A percentile compares a stretch with the other conserved stretches of the same genome.
These are phyloP conservation scores for Desmophyllum pertusum DNA, from an alignment of 92 coral and sea anemone genomes.

Conservation along the genomic window DNA sequence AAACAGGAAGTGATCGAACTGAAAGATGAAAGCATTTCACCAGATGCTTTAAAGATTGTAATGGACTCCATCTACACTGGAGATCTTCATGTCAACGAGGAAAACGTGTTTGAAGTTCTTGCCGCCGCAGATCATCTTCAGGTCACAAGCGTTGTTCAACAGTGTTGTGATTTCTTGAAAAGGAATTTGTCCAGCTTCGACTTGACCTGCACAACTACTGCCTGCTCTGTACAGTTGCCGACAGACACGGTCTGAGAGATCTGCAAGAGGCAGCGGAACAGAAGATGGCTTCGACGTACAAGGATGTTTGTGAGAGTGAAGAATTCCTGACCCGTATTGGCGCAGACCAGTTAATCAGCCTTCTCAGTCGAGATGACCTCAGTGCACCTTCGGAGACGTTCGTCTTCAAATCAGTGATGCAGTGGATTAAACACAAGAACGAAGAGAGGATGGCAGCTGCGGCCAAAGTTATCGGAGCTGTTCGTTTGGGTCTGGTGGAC, in stretches of 20 bases:
- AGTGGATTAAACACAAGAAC: conserved; percentile 66
- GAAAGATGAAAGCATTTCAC: conserved; percentile 34
- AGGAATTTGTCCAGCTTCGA: neutral
- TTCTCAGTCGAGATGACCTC: conserved; percentile 55
- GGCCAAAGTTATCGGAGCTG: conserved; percentile 57
- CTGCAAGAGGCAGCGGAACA: conserved; percentile 26
- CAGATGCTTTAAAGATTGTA: conserved; percentile 54
- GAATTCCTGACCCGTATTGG: conserved; percentile 49
- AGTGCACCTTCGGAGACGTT: conserved; percentile 68
- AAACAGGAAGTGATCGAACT: conserved; percentile 51
- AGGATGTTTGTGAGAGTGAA: conserved; percentile 54
- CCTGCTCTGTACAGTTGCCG: neutral
- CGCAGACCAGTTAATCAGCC: conserved; percentile 41
- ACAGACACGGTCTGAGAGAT: neutral
- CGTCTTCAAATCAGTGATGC: conserved; percentile 64
- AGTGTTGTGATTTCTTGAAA: conserved; percentile 14
- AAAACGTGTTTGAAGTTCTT: conserved; percentile 56
- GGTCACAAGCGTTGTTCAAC: conserved; percentile 25
- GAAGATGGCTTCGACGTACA: conserved; percentile 30
- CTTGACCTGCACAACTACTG: neutral
- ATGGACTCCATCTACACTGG: conserved; percentile 72
- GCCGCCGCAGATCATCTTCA: conserved; percentile 51
- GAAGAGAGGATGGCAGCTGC: conserved; percentile 49
- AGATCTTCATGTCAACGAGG: conserved; percentile 42
- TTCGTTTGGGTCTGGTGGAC: conserved; percentile 61